Conservation (phyloP, 2,113 vertebrate species). For the Seriola quinqueradiata region DNA sequence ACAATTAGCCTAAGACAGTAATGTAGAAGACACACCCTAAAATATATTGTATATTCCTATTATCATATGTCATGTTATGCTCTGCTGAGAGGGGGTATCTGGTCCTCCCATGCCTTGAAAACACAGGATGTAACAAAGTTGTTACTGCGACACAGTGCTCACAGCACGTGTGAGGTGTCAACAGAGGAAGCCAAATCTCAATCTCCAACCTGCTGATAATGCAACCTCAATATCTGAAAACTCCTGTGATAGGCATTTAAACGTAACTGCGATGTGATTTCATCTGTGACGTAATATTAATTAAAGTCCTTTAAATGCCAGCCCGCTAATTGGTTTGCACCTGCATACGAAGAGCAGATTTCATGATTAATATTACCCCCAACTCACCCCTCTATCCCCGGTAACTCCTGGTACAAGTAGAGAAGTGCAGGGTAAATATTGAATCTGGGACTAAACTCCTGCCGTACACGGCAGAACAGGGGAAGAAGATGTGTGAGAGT, state of each 20-base stretch:
- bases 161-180: constrained; percentile 36
- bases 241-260: constrained; percentile 90
- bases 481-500: constrained; percentile 69
- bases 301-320: constrained; percentile 98
- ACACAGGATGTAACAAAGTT: constrained; percentile 18
- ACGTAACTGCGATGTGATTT: constrained; percentile 92
- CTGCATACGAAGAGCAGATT: constrained; percentile 92
- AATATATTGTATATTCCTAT: background rate
- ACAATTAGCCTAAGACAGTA: background rate
- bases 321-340: constrained; percentile 98
- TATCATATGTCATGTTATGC: background rate
- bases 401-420: constrained; percentile 91
- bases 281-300: constrained; percentile 96
- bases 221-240: constrained; percentile 84
- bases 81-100: constrained; percentile 1
- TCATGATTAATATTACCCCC: constrained; percentile 87
- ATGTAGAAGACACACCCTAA: background rate
- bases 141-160: constrained; percentile 2
- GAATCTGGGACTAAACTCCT: constrained; percentile 97
- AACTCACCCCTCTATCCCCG: constrained; percentile 85
- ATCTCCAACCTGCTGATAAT: constrained; percentile 34
- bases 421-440: constrained; percentile 99
- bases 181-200: constrained; percentile 37
- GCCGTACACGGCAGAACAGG: constrained; percentile 87
- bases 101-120: background rate